Percentiles rank a stretch among this genome's conserved stretches.
Evolutionary conservation across 2,888 invertebrate genomes (phyloP).

Genomic region (Lamellibrachia columna): DNA sequence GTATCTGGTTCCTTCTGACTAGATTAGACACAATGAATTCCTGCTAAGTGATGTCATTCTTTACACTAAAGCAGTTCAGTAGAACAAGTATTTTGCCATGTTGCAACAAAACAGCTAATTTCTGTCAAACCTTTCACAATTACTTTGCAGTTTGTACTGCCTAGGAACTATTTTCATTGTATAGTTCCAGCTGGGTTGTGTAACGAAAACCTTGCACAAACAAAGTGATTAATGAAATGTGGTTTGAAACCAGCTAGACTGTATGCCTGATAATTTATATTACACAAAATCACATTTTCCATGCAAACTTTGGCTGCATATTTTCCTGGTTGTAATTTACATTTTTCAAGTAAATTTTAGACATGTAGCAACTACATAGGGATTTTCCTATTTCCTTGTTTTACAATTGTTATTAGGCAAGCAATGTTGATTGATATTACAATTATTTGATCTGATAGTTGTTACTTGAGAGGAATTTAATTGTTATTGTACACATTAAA

Average conservation of each 20-base stretch:
- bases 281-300: neutral
- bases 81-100: neutral
- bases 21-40: neutral
- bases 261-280: neutral
- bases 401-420: neutral
- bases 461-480: neutral
- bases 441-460: neutral
- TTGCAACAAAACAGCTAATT: neutral
- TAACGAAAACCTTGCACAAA: neutral
- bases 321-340: neutral
- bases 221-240: neutral
- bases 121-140: neutral
- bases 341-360: neutral
- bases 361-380: neutral
- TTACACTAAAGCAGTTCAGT: neutral
- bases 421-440: neutral
- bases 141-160: neutral
- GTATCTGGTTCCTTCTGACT: conserved; percentile 1
- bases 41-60: neutral
- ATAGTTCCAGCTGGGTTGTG: neutral
- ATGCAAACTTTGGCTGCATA: neutral
- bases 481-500: neutral
- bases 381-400: neutral
- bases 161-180: neutral
- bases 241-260: neutral